Evolutionary conservation across 1,140 invertebrate species (phyloP).

Genomic region (Lucilia sericata): DNA sequence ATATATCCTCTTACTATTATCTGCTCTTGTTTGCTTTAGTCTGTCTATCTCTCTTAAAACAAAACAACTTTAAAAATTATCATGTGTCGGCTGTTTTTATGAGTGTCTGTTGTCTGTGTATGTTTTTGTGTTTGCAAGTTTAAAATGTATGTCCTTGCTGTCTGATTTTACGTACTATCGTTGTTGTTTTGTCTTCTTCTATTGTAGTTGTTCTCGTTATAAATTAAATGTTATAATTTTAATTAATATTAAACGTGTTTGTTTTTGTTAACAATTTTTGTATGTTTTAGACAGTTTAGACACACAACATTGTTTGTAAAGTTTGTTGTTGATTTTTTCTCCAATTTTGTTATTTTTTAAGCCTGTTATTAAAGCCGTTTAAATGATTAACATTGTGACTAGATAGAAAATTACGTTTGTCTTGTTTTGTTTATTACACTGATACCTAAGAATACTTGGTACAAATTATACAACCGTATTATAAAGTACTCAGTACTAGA

Average conservation of each 20-base stretch:
- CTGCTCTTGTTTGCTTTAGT: neutral
- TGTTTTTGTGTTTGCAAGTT: neutral
- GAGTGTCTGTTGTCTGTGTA: neutral
- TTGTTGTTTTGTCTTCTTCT: neutral
- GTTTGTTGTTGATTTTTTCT: neutral
- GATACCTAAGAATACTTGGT: too few species aligned
- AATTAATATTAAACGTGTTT: slow-evolving; percentile 11
- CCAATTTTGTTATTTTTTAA: neutral
- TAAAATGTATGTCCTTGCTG: slow-evolving; percentile 2
- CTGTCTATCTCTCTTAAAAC: neutral
- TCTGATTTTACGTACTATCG: neutral
- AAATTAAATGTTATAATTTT: slow-evolving; percentile 20
- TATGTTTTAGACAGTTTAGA: slow-evolving; percentile 27
- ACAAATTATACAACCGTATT: too few species aligned
- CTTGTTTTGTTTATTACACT: too few species aligned
- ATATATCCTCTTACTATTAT: neutral
- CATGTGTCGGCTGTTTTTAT: neutral
- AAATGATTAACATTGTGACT: slow-evolving; percentile 12
- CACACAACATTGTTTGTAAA: slow-evolving; percentile 23
- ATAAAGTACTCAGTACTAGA: too few species aligned
- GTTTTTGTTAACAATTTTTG: neutral
- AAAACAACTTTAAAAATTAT: neutral
- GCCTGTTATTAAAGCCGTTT: neutral
- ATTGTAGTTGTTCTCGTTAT: neutral
- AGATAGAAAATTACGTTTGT: slow-evolving; percentile 16